These are phyloP conservation scores for Chaenocephalus aceratus DNA, from an alignment of 2,113 vertebrate genomes.

Conservation along the genomic window DNA sequence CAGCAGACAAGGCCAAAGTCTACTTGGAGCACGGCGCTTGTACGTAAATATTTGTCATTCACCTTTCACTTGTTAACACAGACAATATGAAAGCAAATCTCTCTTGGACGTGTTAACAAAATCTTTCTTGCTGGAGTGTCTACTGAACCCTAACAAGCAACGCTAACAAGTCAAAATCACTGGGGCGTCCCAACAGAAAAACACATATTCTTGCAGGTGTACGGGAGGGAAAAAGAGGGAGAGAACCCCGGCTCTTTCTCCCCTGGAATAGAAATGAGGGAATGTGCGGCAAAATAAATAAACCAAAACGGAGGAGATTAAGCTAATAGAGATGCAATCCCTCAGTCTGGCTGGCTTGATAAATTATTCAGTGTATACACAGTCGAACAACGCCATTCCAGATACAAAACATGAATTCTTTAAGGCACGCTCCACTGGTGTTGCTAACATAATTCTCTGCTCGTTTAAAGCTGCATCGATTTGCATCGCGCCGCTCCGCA, in stretches of 20 bases:
- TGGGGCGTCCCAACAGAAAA: constrained; percentile 56
- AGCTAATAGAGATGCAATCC: constrained; percentile 85
- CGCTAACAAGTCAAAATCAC: constrained; percentile 68
- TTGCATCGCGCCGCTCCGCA: constrained; percentile 68
- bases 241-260: constrained; percentile 46
- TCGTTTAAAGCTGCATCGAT: constrained; percentile 80
- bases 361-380: constrained; percentile 86
- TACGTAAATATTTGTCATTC: constrained; percentile 38
- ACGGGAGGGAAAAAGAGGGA: constrained; percentile 28
- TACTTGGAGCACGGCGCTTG: not conserved
- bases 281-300: constrained; percentile 82
- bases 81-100: constrained; percentile 64
- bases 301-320: constrained; percentile 84
- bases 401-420: constrained; percentile 85
- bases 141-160: constrained; percentile 63
- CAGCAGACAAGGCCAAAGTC: constrained; percentile 21
- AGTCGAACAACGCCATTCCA: constrained; percentile 79
- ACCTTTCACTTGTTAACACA: constrained; percentile 63
- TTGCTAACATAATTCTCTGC: constrained; percentile 82
- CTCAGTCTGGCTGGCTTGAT: constrained; percentile 82
- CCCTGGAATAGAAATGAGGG: constrained; percentile 72
- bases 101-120: constrained; percentile 57
- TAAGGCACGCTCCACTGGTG: constrained; percentile 78
- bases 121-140: constrained; percentile 51
- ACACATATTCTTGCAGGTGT: constrained; percentile 66